Evolutionary conservation across 2,888 invertebrate species (phyloP).

Genomic region (Drosophila rellima): DNA sequence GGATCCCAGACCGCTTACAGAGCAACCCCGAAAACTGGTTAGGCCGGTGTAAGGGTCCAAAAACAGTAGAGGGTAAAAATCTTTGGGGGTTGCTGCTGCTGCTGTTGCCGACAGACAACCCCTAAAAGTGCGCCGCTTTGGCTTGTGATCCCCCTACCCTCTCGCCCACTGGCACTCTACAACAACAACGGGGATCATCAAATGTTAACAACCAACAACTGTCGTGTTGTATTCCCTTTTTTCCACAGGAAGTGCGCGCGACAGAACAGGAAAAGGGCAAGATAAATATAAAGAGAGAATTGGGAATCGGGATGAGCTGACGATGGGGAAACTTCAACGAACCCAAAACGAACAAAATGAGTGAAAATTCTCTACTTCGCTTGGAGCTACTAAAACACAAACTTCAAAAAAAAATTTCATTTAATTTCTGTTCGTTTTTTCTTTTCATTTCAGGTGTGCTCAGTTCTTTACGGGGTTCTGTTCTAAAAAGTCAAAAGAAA

Average conservation of each 20-base stretch:
- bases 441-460: conserved; percentile 21
- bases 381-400: conserved; percentile 3
- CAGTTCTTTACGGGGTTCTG: conserved; percentile 21
- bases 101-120: conserved; percentile 24
- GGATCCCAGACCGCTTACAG: conserved; percentile 36
- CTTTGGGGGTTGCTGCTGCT: conserved; percentile 63
- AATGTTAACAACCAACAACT: conserved; percentile 39
- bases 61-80: conserved; percentile 24
- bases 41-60: conserved; percentile 36
- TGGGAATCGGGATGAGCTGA: not conserved
- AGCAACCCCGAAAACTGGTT: conserved; percentile 69
- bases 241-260: conserved; percentile 40
- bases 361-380: conserved; percentile 4
- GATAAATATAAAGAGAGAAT: not conserved
- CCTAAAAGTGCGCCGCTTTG: conserved; percentile 34
- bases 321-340: conserved; percentile 2
- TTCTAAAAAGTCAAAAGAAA: conserved; percentile 80
- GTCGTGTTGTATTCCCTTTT: conserved; percentile 13
- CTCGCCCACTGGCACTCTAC: not conserved
- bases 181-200: conserved; percentile 40
- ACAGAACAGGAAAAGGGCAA: conserved; percentile 23
- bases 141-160: conserved; percentile 51
- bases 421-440: conserved; percentile 20
- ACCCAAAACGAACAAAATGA: conserved; percentile 4
- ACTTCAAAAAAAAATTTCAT: conserved; percentile 3